Evolutionary conservation across 1,140 invertebrate genomes (phyloP).

Genomic region (Lordiphosa collinella): DNA sequence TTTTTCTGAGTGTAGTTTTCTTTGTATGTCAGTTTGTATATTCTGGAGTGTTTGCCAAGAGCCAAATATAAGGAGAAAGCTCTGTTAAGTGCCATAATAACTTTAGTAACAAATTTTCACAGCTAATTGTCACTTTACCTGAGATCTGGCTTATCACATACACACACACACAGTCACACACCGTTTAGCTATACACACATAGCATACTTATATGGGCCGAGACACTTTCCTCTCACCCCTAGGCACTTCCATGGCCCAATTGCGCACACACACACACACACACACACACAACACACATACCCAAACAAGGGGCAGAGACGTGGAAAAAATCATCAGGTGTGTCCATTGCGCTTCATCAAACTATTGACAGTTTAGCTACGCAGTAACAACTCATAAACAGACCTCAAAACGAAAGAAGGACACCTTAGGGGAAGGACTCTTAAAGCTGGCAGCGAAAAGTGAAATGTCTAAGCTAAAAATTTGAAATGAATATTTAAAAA

Average conservation of each 20-base stretch:
- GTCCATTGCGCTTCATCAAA: constrained; percentile 8
- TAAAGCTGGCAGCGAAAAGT: constrained; percentile 17
- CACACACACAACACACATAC: background rate
- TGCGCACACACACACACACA: constrained; percentile 7
- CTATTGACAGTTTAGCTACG: constrained; percentile 10
- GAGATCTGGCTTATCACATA: constrained; percentile 5
- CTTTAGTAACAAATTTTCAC: constrained; percentile 9
- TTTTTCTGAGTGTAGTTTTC: no score
- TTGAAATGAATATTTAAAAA: constrained; percentile 36
- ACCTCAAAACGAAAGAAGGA: background rate
- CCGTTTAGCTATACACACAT: background rate
- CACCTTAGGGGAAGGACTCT: background rate
- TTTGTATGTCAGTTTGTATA: no score
- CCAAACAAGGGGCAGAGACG: constrained; percentile 5
- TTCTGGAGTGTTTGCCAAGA: background rate
- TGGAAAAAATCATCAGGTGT: constrained; percentile 40
- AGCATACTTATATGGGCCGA: constrained; percentile 28
- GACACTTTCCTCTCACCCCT: background rate
- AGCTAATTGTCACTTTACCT: constrained; percentile 26
- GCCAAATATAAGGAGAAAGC: constrained; percentile 9
- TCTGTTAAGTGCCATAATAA: background rate
- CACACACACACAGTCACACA: constrained; percentile 6
- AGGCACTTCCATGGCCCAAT: background rate
- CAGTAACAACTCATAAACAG: constrained; percentile 40
- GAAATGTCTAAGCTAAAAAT: constrained; percentile 4